Evolutionary conservation across 2,888 invertebrate species (phyloP), one percentile per base, ranked within the genome.

Genomic region (Callyntrura sp.): DNA sequence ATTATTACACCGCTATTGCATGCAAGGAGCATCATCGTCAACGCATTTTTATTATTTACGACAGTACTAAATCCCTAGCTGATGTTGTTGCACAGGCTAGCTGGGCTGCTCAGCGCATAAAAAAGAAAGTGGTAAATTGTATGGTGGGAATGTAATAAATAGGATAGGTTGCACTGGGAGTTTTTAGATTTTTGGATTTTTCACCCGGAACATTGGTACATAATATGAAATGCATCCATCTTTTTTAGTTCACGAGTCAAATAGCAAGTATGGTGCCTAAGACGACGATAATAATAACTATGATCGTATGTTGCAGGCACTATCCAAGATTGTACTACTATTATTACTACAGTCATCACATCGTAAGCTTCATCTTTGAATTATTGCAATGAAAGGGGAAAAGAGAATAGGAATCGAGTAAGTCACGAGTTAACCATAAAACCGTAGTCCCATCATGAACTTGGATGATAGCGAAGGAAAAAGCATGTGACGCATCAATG

Each of bases 371-470:
- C n/a, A n/a, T n/a, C 35, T 68, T 28, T 68, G 60, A 68, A 28
- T 43, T n/a, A 28, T 68, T 65, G 65, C 28, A 28, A 14, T 65
- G 23, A 68, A 43, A 28, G 35, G 17, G 68, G 11, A n/a, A 68
- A 35, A 35, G 6, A 23, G 35, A 68, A 8, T 35, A n/a, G 17
- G 68, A 68, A 43, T n/a, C 14, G 14, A 14, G 43, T 11, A 68
- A 35, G 68, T 68, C 68, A 68, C 68, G 68, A 68, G n/a, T 68
- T n/a, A n/a, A 35, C 28, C 43, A 43, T 68, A 68, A 68, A 68
- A 43, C 35, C 28, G 12, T 2, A 35, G 35, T 35, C 68, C 17
- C n/a, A 43, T 68, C 1, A 6, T 12, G 5, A 43, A 2, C 68
- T 23, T 14, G 55, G 9, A 17, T 65, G 65, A 14, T 43, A n/a